Evolutionary conservation across 2,113 vertebrate genomes (phyloP).

Genomic region (Bubo blakistoni): DNA sequence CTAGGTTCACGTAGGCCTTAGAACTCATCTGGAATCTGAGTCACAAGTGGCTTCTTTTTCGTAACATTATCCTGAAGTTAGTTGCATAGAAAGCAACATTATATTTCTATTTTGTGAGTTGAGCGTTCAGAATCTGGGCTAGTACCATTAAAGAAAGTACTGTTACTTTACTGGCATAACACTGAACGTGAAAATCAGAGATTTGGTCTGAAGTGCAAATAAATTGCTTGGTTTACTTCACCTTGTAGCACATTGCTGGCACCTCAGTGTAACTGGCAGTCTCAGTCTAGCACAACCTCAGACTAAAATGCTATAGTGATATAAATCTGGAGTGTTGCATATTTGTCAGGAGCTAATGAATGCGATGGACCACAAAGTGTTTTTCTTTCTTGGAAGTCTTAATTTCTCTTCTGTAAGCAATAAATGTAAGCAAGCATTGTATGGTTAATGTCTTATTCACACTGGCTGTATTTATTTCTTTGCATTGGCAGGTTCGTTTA

Average conservation of each 20-base stretch:
- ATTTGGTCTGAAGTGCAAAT: background rate
- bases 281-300: background rate
- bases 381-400: background rate
- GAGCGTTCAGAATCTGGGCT: background rate
- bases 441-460: background rate
- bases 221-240: background rate
- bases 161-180: background rate
- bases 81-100: background rate
- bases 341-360: background rate
- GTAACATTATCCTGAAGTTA: background rate
- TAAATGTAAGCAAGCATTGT: background rate
- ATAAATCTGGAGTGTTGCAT: background rate
- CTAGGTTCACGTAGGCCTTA: background rate
- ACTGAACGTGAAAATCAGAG: background rate
- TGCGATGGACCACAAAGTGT: background rate
- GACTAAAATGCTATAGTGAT: background rate
- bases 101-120: background rate
- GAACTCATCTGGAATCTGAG: background rate
- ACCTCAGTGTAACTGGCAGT: background rate
- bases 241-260: background rate
- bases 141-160: background rate
- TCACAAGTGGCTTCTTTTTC: background rate
- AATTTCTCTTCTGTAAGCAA: background rate
- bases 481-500: conserved; percentile 11
- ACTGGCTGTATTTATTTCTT: background rate